Conservation (phyloP, 2,113 vertebrate species). For the Megaceryle maxima region DNA sequence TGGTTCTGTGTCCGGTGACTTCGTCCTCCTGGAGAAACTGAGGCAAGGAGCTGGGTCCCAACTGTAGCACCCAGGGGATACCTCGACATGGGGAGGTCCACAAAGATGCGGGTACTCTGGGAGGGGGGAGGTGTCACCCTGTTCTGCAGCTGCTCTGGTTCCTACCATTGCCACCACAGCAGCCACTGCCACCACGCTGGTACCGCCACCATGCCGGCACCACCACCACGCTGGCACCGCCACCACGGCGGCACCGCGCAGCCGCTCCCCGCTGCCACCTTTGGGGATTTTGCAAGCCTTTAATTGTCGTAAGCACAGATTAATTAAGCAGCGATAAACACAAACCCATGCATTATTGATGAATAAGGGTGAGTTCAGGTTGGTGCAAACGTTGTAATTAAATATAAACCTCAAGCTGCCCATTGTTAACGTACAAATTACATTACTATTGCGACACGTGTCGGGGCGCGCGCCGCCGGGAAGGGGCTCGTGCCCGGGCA, state of each 20-base stretch:
- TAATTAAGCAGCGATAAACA: conserved; percentile 74
- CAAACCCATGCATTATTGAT: conserved; percentile 74
- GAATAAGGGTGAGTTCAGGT: conserved; percentile 65
- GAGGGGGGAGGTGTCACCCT: neutral
- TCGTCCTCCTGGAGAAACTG: neutral
- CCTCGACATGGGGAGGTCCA: too few species aligned
- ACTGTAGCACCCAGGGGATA: neutral
- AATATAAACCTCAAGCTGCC: conserved; percentile 71
- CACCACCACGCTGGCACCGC: neutral
- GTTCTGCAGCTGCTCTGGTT: neutral
- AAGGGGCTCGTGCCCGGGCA: neutral
- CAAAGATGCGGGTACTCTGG: fast-evolving
- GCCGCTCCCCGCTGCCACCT: conserved; percentile 53
- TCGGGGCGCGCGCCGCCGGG: neutral
- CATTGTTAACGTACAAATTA: conserved; percentile 69
- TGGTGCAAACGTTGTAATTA: conserved; percentile 67
- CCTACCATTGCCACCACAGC: neutral
- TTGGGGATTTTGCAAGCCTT: conserved; percentile 70
- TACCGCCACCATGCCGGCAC: fast-evolving
- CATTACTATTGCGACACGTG: conserved; percentile 54
- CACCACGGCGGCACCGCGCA: neutral
- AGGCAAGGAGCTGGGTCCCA: neutral
- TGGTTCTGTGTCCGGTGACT: neutral
- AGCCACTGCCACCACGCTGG: neutral
- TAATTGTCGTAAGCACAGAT: conserved; percentile 74